A percentile compares a stretch with the other conserved stretches of the same genome.
Evolutionary conservation across 2,797 vertebrate species (phyloP).

Genomic region (Leuciscus waleckii): DNA sequence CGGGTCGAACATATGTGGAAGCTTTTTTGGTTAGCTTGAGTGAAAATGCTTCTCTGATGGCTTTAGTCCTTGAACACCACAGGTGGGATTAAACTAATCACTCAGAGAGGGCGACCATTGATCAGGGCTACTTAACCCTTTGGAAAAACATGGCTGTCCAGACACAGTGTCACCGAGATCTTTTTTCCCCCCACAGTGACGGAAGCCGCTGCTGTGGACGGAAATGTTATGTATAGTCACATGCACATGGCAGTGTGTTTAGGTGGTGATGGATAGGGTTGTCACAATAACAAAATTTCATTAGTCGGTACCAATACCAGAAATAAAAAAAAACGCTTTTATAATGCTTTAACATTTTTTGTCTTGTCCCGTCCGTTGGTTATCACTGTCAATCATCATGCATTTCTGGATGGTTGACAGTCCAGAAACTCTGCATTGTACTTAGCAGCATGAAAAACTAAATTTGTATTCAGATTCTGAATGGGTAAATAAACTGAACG

Average conservation of each 20-base stretch:
- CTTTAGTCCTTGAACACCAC: conserved; percentile 49
- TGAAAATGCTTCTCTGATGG: conserved; percentile 47
- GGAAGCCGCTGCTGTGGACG: conserved; percentile 1
- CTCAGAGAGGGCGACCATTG: conserved; percentile 35
- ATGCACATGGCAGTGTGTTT: neutral
- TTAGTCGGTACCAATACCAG: neutral
- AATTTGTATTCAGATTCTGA: neutral
- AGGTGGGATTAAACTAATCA: conserved; percentile 52
- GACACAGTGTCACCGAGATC: conserved; percentile 41
- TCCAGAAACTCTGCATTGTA: neutral
- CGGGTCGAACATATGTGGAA: conserved; percentile 34
- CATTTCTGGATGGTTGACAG: neutral
- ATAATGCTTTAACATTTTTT: too few species aligned
- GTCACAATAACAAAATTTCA: neutral
- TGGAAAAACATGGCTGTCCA: conserved; percentile 35
- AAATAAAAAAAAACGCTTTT: neutral
- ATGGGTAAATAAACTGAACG: neutral
- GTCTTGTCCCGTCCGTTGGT: too few species aligned
- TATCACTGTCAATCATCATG: neutral
- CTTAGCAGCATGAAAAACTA: neutral
- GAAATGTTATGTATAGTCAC: conserved; percentile 36
- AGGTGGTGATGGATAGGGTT: neutral
- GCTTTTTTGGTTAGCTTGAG: conserved; percentile 30
- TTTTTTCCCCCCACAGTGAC: neutral
- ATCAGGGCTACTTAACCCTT: conserved; percentile 33